Conservation (phyloP, 2,888 invertebrate genomes). For the Girardia tigrina region DNA sequence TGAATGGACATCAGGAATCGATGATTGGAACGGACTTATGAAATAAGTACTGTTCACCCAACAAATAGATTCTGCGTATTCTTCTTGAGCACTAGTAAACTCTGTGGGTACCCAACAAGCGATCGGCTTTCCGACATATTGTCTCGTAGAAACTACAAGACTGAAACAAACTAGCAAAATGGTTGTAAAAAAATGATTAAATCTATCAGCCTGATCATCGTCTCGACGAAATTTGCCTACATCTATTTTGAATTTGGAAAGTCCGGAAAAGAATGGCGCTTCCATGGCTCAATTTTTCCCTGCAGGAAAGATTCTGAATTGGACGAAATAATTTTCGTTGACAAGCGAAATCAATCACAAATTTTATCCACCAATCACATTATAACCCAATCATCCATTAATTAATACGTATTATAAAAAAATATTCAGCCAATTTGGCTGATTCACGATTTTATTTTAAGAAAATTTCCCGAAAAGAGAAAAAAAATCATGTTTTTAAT, state of each 20-base stretch:
- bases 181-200: conserved; percentile 52
- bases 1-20: conserved; percentile 46
- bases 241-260: conserved; percentile 32
- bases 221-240: conserved; percentile 43
- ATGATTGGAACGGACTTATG: conserved; percentile 50
- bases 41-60: conserved; percentile 54
- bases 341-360: neutral
- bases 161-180: conserved; percentile 75
- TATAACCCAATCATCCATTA: neutral
- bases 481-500: too few relatives aligned
- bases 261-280: conserved; percentile 30
- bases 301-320: neutral
- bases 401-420: too few relatives aligned
- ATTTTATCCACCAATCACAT: neutral
- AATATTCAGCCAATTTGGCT: too few relatives aligned
- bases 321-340: neutral
- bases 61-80: conserved; percentile 53
- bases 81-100: conserved; percentile 53
- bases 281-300: conserved; percentile 1
- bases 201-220: conserved; percentile 50
- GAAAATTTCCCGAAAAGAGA: too few relatives aligned
- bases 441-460: too few relatives aligned
- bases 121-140: conserved; percentile 91
- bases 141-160: conserved; percentile 74
- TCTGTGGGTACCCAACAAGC: conserved; percentile 61